Percentiles rank a stretch among this genome's conserved stretches.
These are phyloP conservation scores for Trachymyrmex septentrionalis DNA, from an alignment of 1,140 invertebrate genomes.

Conservation along the genomic window DNA sequence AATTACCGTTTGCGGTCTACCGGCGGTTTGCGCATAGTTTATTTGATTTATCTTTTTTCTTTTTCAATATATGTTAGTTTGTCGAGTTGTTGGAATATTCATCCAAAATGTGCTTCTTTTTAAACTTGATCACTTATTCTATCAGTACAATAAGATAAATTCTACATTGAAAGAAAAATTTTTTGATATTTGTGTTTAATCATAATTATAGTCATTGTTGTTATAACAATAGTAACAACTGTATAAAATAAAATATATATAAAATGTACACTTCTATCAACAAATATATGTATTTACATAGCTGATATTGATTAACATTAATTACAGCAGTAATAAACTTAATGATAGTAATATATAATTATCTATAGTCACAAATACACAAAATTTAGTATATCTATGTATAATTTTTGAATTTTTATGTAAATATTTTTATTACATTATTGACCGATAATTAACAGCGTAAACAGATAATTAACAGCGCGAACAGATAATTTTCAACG, in stretches of 20 bases:
- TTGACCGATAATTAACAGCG: background rate
- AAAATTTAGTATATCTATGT: background rate
- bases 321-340: no score
- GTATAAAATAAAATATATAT: no score
- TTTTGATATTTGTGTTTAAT: no score
- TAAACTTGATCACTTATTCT: background rate
- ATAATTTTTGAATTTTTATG: background rate
- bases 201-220: no score
- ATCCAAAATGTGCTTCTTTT: slow-evolving; percentile 12
- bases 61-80: slow-evolving; percentile 3
- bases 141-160: background rate
- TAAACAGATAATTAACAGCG: background rate
- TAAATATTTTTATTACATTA: background rate
- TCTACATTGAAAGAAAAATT: no score
- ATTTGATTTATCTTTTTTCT: slow-evolving; percentile 54
- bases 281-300: no score
- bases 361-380: no score
- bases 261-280: no score
- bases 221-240: no score
- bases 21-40: slow-evolving; percentile 9
- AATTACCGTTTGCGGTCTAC: slow-evolving; percentile 70
- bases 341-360: no score
- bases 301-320: no score
- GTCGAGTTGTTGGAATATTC: slow-evolving; percentile 12
- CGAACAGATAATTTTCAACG: background rate